phyloP scores from a whole-genome alignment of 2,797 vertebrate species.

The Scolopax bukidnonensis region DNA sequence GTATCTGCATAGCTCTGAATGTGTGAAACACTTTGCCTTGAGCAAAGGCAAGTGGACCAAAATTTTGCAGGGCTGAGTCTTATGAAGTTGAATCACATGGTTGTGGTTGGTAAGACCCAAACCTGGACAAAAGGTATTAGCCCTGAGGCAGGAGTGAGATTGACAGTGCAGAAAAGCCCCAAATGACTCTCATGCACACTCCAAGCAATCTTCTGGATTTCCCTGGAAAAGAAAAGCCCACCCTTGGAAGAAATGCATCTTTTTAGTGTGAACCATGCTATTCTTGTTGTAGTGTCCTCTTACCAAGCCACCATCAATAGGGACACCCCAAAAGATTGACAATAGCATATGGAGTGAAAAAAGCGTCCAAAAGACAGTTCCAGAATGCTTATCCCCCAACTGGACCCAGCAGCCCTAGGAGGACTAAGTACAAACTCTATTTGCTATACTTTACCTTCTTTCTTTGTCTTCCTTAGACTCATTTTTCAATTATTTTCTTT shows the following conservation, averaged over 20 bases:
- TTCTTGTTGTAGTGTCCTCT: not conserved
- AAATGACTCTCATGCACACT: not conserved
- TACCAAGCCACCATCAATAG: not conserved
- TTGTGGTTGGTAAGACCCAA: not conserved
- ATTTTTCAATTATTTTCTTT: not conserved
- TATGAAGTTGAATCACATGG: not conserved
- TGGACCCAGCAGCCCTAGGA: not conserved
- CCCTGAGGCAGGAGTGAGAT: not conserved
- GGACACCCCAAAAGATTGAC: not conserved
- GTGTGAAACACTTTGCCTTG: not conserved
- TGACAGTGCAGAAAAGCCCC: not conserved
- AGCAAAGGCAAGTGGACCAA: not conserved
- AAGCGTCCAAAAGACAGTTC: not conserved
- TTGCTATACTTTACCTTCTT: not conserved
- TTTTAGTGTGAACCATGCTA: not conserved
- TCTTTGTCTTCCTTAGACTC: not conserved
- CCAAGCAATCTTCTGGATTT: not conserved
- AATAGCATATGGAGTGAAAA: rapidly evolving
- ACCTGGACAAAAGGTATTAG: not conserved
- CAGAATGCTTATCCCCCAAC: not conserved
- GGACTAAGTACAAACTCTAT: not conserved
- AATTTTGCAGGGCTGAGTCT: not conserved
- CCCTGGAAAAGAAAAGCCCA: not conserved
- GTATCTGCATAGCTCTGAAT: not conserved
- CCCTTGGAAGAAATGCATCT: not conserved